phyloP scores from a whole-genome alignment of 2,113 vertebrate genomes.

The Narcine bancroftii region DNA sequence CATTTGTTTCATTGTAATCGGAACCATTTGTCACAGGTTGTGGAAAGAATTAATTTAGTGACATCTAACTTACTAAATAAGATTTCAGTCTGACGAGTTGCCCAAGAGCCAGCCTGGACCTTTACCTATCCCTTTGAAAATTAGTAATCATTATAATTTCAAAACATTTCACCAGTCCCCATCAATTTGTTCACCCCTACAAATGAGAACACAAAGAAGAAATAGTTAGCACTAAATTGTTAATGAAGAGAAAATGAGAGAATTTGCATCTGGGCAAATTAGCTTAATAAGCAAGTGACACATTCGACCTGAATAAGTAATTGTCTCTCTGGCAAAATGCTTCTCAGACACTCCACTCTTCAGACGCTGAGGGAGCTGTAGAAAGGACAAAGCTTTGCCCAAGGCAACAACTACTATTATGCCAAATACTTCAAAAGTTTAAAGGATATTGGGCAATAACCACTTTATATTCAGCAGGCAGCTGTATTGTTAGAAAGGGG shows the following conservation, averaged over 20 bases:
- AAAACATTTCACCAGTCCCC: slow-evolving; percentile 31
- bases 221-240: slow-evolving; percentile 28
- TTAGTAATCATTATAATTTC: slow-evolving; percentile 34
- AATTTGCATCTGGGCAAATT: slow-evolving; percentile 35
- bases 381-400: background rate
- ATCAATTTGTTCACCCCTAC: slow-evolving; percentile 20
- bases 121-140: background rate
- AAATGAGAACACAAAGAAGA: slow-evolving; percentile 32
- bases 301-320: slow-evolving; percentile 33
- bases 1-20: slow-evolving; percentile 14
- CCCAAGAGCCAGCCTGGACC: background rate
- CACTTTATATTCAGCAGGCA: background rate
- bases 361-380: background rate
- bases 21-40: background rate
- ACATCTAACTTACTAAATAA: background rate
- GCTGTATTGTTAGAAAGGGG: background rate
- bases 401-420: background rate
- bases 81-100: background rate
- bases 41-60: slow-evolving; percentile 17
- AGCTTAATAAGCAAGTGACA: slow-evolving; percentile 32
- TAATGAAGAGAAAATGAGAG: slow-evolving; percentile 32
- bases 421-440: background rate
- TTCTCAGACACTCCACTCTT: background rate
- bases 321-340: slow-evolving; percentile 22
- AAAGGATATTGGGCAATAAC: background rate